phyloP scores from a whole-genome alignment of 1,140 invertebrate species.

The Hydropsyche tenuis region DNA sequence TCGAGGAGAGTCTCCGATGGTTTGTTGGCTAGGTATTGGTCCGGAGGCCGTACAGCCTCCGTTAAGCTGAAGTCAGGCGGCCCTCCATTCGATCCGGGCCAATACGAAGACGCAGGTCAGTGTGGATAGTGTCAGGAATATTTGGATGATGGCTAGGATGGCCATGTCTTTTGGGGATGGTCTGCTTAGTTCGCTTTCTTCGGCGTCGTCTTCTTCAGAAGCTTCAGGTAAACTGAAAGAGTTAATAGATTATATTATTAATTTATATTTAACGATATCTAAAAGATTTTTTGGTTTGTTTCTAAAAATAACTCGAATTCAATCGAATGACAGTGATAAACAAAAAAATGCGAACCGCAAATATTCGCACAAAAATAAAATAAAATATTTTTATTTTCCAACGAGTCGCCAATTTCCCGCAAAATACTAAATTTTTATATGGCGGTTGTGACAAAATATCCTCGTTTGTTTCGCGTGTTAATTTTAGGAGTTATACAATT shows the following conservation, averaged over 20 bases:
- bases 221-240: slow-evolving; percentile 4
- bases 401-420: too few relatives aligned
- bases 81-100: slow-evolving; percentile 34
- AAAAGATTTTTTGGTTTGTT: too few relatives aligned
- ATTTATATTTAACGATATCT: too few relatives aligned
- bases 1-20: not conserved
- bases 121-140: slow-evolving; percentile 40
- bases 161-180: slow-evolving; percentile 42
- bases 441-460: too few relatives aligned
- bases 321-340: too few relatives aligned
- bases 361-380: too few relatives aligned
- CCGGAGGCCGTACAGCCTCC: not conserved
- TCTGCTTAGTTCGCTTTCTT: slow-evolving; percentile 19
- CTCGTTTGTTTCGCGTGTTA: too few relatives aligned
- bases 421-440: too few relatives aligned
- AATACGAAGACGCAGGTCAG: slow-evolving; percentile 39
- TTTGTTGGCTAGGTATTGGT: not conserved
- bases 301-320: too few relatives aligned
- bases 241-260: not conserved
- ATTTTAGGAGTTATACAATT: too few relatives aligned
- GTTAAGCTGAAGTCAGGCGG: slow-evolving; percentile 11
- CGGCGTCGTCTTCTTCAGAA: slow-evolving; percentile 24
- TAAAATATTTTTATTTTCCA: too few relatives aligned
- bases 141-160: slow-evolving; percentile 43
- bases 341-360: too few relatives aligned